These are phyloP conservation scores for Brachyhypopomus occidentalis DNA, from an alignment of 2,113 vertebrate genomes.

Conservation along the genomic window DNA sequence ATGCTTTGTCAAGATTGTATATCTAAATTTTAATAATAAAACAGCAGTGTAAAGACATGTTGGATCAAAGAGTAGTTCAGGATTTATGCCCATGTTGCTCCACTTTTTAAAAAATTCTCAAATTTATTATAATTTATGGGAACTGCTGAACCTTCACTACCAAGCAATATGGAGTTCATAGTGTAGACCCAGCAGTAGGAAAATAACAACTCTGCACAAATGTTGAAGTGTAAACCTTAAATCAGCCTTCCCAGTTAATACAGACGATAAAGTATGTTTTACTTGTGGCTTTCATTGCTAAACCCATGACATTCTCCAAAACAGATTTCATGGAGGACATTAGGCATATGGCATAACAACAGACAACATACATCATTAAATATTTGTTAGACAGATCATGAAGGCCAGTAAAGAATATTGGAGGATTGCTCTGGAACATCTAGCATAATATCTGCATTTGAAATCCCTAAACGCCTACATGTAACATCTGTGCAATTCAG, in stretches of 20 bases:
- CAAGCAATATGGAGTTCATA: conserved; percentile 27
- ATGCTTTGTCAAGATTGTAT: no score
- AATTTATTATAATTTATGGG: conserved; percentile 14
- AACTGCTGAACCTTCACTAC: conserved; percentile 6
- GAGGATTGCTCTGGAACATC: not conserved
- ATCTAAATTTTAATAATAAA: no score
- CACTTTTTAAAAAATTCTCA: not conserved
- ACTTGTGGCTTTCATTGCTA: not conserved
- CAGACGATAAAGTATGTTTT: not conserved
- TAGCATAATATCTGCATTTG: not conserved
- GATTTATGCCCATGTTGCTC: not conserved
- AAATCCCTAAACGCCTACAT: conserved; percentile 4
- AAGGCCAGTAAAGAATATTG: not conserved
- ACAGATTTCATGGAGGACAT: not conserved
- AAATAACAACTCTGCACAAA: not conserved
- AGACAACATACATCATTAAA: not conserved
- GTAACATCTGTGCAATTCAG: conserved; percentile 38
- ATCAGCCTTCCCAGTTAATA: not conserved
- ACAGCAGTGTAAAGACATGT: no score
- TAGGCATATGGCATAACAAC: not conserved
- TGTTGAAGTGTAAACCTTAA: not conserved
- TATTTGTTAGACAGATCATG: not conserved
- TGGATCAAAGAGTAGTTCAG: no score
- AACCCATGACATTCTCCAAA: not conserved
- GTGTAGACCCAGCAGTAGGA: conserved; percentile 18